Evolutionary conservation across 37 sponge, comb jelly and placozoan genomes (phyloP).

Genomic region (Geodia barretti): DNA sequence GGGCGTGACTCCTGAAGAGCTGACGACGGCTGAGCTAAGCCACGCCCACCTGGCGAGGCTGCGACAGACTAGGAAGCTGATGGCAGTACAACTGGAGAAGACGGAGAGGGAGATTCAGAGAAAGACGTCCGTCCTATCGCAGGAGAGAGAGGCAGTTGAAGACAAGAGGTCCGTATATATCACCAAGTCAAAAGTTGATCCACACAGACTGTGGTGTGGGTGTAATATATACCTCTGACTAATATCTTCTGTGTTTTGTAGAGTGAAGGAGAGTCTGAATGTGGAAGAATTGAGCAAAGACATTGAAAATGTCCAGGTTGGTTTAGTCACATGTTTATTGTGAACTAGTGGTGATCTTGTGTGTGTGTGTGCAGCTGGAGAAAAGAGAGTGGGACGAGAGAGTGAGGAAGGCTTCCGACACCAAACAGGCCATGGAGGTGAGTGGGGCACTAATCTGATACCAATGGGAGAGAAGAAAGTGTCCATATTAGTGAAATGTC

Average conservation of each 20-base stretch:
- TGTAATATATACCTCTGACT: too few species aligned
- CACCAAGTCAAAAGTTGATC: neutral
- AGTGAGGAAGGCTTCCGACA: neutral
- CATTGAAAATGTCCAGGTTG: neutral
- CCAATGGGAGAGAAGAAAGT: too few species aligned
- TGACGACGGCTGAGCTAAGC: neutral
- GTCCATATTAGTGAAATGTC: too few species aligned
- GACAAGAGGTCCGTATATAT: too few species aligned
- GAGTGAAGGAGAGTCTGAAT: neutral
- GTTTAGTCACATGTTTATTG: too few species aligned
- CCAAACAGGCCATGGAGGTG: too few species aligned
- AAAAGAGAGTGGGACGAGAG: neutral
- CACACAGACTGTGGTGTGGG: neutral
- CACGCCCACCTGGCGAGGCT: conserved; percentile 1
- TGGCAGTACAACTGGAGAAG: conserved; percentile 7
- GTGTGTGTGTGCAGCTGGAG: neutral
- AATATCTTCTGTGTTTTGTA: too few species aligned
- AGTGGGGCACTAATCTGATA: too few species aligned
- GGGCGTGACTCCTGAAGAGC: neutral
- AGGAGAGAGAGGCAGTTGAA: neutral
- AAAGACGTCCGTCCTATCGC: too few species aligned
- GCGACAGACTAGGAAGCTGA: conserved; percentile 6
- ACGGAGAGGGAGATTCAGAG: conserved; percentile 19
- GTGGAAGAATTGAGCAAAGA: neutral
- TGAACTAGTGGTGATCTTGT: too few species aligned